Conservation (phyloP, 2,888 invertebrate species). For the Pseudococcus longispinus region DNA sequence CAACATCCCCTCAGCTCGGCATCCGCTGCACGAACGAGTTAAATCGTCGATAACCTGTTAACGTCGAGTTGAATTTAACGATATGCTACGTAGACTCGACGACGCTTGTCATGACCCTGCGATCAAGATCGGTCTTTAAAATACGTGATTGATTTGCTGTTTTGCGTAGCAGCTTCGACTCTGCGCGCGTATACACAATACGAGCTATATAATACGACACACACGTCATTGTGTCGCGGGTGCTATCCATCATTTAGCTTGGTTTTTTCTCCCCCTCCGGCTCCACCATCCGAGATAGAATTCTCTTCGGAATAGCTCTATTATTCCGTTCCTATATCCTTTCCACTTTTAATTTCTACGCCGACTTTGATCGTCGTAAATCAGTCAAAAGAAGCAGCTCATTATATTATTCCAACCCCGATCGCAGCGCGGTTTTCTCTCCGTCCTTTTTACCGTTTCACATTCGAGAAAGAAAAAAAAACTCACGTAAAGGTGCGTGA, state of each 20-base stretch:
- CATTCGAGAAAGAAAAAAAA: neutral
- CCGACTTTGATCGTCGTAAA: slow-evolving; percentile 26
- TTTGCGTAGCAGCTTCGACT: neutral
- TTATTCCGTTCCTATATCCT: slow-evolving; percentile 19
- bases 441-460: neutral
- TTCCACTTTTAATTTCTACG: slow-evolving; percentile 32
- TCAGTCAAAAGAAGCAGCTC: slow-evolving; percentile 13
- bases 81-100: neutral
- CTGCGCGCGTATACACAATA: neutral
- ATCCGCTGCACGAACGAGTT: neutral
- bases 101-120: slow-evolving; percentile 14
- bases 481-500: neutral
- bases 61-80: neutral
- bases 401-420: slow-evolving; percentile 25
- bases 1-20: neutral
- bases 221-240: slow-evolving; percentile 30
- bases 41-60: neutral
- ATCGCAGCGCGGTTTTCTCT: neutral
- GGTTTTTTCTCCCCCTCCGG: neutral
- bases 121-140: neutral
- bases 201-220: neutral
- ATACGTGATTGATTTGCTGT: slow-evolving; percentile 36
- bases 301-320: slow-evolving; percentile 33
- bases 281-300: neutral
- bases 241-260: slow-evolving; percentile 15